These are phyloP conservation scores for Electrophaes corylata DNA, from an alignment of 2,888 invertebrate genomes.

Conservation along the genomic window DNA sequence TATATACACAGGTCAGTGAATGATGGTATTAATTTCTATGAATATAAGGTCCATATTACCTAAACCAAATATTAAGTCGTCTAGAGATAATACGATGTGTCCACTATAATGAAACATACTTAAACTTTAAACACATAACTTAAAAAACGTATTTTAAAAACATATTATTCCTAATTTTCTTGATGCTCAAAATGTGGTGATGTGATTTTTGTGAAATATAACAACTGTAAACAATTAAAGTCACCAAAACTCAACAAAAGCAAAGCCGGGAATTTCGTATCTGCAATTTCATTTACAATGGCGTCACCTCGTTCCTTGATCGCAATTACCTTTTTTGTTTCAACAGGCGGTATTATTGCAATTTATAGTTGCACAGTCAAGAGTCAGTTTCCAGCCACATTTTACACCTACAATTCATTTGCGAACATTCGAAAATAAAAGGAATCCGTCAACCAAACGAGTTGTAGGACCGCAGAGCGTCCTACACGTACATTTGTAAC, in stretches of 20 bases:
- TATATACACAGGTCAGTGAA: constrained; percentile 30
- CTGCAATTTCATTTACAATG: constrained; percentile 48
- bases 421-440: constrained; percentile 67
- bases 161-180: constrained; percentile 58
- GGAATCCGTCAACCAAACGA: constrained; percentile 56
- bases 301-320: constrained; percentile 51
- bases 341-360: constrained; percentile 61
- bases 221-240: constrained; percentile 32
- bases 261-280: constrained; percentile 35
- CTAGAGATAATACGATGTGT: constrained; percentile 65
- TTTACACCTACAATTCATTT: constrained; percentile 76
- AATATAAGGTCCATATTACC: constrained; percentile 47
- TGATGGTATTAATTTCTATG: constrained; percentile 42
- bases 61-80: constrained; percentile 43
- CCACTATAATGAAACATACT: constrained; percentile 64
- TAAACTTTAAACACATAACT: constrained; percentile 53
- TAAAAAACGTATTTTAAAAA: too few relatives aligned
- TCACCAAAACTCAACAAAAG: constrained; percentile 26
- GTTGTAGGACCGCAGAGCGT: constrained; percentile 54
- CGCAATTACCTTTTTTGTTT: constrained; percentile 60
- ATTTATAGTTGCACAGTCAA: constrained; percentile 68
- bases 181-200: constrained; percentile 48
- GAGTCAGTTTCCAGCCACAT: constrained; percentile 67
- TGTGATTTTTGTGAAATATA: constrained; percentile 30
- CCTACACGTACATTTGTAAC: constrained; percentile 77